Percentiles rank a stretch among this genome's conserved stretches.
phyloP scores from a whole-genome alignment of 1,140 invertebrate species.

The Frieseomelitta varia region DNA sequence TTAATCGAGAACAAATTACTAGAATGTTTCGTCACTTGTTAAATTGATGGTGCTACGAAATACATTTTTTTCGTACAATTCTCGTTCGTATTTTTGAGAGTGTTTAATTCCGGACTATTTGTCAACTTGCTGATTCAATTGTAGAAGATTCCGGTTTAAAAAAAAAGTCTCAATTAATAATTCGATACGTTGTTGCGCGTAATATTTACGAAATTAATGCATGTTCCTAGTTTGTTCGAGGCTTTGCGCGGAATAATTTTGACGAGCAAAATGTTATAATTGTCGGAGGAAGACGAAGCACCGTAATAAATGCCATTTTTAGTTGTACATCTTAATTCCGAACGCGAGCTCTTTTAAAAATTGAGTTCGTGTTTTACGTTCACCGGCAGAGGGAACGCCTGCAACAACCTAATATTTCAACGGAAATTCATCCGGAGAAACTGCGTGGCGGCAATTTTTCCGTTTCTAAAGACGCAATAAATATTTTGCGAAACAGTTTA shows the following conservation, averaged over 20 bases:
- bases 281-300: neutral
- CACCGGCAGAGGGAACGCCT: neutral
- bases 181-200: no score
- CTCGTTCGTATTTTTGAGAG: no score
- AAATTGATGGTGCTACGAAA: no score
- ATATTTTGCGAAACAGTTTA: neutral
- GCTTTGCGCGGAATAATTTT: neutral
- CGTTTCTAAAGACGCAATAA: neutral
- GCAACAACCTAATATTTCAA: neutral
- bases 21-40: no score
- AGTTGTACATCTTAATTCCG: neutral
- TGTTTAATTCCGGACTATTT: no score
- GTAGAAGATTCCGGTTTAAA: no score
- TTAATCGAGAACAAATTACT: no score
- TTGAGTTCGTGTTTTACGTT: neutral
- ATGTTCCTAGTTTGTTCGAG: neutral
- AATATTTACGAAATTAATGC: no score
- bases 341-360: neutral
- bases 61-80: no score
- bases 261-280: neutral
- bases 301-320: neutral
- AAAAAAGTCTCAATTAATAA: no score
- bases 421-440: conserved; percentile 2
- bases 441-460: conserved; percentile 2
- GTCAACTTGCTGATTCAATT: no score